These are phyloP conservation scores for Heteromormyrus szaboi DNA, from an alignment of 2,797 vertebrate genomes.

Conservation along the genomic window DNA sequence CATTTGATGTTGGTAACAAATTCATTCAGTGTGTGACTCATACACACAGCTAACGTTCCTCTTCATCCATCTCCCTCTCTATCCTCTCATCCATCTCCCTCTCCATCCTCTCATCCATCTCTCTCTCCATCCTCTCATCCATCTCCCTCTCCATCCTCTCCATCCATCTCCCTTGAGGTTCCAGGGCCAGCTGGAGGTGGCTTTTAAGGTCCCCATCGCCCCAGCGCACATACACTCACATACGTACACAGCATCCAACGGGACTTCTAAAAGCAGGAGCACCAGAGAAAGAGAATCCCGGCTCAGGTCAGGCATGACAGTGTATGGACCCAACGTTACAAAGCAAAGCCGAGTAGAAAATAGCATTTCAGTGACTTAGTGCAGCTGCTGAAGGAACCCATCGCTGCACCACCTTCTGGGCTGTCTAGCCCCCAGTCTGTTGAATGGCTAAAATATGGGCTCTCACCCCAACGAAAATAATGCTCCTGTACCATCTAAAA, in stretches of 20 bases:
- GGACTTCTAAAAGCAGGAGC: background rate
- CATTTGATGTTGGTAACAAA: background rate
- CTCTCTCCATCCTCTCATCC: background rate
- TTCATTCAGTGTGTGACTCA: background rate
- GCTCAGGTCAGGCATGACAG: background rate
- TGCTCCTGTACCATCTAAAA: background rate
- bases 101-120: no score
- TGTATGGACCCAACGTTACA: background rate
- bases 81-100: no score
- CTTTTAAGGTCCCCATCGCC: background rate
- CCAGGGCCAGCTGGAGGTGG: background rate
- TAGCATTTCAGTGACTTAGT: background rate
- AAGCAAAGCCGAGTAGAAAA: background rate
- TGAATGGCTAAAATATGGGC: background rate
- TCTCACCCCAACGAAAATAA: background rate
- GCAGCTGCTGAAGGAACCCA: background rate
- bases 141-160: background rate
- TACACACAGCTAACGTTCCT: background rate
- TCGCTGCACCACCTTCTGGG: background rate
- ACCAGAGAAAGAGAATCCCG: background rate
- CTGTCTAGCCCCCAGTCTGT: background rate
- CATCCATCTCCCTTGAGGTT: background rate
- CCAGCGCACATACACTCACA: conserved; percentile 8
- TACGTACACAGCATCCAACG: no score
- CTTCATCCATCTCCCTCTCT: background rate